These are phyloP conservation scores for Phthorimaea operculella DNA, from an alignment of 1,140 invertebrate species.

Conservation along the genomic window DNA sequence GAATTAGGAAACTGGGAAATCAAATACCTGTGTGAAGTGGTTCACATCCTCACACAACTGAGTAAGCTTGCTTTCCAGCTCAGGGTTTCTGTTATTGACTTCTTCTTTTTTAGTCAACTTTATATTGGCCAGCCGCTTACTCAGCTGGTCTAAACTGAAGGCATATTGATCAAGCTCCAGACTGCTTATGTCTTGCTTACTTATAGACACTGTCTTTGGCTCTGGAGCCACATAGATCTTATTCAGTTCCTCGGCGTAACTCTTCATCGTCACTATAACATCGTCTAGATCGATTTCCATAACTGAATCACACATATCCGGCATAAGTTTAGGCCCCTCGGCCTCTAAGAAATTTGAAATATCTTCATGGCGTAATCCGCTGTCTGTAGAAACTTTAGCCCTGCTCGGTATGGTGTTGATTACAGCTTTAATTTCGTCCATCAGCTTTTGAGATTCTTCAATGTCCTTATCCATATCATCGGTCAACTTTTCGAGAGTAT, in stretches of 20 bases:
- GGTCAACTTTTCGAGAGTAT: slow-evolving; percentile 47
- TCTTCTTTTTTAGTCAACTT: slow-evolving; percentile 31
- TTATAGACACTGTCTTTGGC: not conserved
- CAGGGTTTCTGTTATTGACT: slow-evolving; percentile 26
- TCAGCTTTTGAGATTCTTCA: slow-evolving; percentile 43
- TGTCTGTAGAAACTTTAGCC: slow-evolving; percentile 11
- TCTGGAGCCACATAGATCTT: slow-evolving; percentile 19
- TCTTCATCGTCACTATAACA: slow-evolving; percentile 40
- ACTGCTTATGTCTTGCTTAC: slow-evolving; percentile 17
- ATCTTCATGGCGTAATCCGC: slow-evolving; percentile 26
- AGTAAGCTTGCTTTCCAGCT: slow-evolving; percentile 43
- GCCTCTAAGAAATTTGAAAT: slow-evolving; percentile 36
- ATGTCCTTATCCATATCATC: slow-evolving; percentile 44
- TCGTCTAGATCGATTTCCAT: slow-evolving; percentile 39
- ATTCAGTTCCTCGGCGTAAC: slow-evolving; percentile 39
- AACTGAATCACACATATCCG: slow-evolving; percentile 35
- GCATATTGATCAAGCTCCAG: slow-evolving; percentile 44
- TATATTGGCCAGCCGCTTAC: slow-evolving; percentile 40
- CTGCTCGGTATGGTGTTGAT: slow-evolving; percentile 32
- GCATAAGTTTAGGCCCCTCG: slow-evolving; percentile 32
- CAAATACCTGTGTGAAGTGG: slow-evolving; percentile 44
- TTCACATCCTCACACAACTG: slow-evolving; percentile 46
- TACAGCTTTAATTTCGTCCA: slow-evolving; percentile 45
- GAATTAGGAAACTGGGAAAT: no score
- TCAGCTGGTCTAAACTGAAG: slow-evolving; percentile 38